Evolutionary conservation across 2,797 vertebrate genomes (phyloP), one percentile per base, ranked within the genome.

Genomic region (Bradypodion pumilum): DNA sequence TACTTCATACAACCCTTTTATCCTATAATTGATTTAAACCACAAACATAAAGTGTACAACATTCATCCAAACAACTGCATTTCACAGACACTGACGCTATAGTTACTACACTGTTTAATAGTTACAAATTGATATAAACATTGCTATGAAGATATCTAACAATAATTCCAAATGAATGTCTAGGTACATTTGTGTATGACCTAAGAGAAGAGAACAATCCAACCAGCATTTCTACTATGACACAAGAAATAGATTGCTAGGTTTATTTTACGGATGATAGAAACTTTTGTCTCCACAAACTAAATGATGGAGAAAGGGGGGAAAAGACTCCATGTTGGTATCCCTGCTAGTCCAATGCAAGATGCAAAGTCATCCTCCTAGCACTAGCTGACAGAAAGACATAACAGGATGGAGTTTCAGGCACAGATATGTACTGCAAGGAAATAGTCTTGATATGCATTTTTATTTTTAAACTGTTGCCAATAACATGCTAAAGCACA

Each of bases 11-110:
- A 21, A 16, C 40, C 80, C 42, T 49, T 66, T 78, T 81, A 32
- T 37, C 19, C 82, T 44, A 66, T n/a, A 70, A 69, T 32, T 10
- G 19, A 77, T 62, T 80, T 27, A 74, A 85, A 84, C 9, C 56
- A 8, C 6, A 90, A n/a, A 46, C 75, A 83, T 56, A 49, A 91
- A 35, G 37, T 77, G 80, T 62, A 40, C 52, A 75, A 78, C 56
- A 44, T 52, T 86, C 49, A 25, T 49, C 7, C n/a, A 1, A 40
- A 89, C 49, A 32, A 66, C 78, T 80, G 83, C 42, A 60, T 78
- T 76, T 74, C 32, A 72, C 68, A 65, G 82, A 76, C 83, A 75
- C 88, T 82, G 81, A 84, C 65, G 75, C 35, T 40, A 66, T 2
- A 62, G 16, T 0, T 62, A 80, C 29, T n/a, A 25, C n/a, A 87